A percentile compares a stretch with the other conserved stretches of the same genome.
Evolutionary conservation across 2,888 invertebrate species (phyloP).

Genomic region (Seira musarum): DNA sequence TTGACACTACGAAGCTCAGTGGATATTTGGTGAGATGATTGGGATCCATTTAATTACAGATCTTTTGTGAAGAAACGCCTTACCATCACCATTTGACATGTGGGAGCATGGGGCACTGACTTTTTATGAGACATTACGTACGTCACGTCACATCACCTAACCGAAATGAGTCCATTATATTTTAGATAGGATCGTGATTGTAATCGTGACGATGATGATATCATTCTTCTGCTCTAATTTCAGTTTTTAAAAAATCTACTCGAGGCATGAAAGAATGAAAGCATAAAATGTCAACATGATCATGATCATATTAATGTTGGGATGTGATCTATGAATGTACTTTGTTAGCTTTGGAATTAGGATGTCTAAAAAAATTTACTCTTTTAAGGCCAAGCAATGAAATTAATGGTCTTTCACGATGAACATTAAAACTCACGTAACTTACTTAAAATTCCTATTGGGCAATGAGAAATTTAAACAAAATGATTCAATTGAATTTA

Average conservation of each 20-base stretch:
- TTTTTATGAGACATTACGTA: too few relatives aligned
- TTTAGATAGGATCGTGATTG: too few relatives aligned
- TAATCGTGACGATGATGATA: conserved; percentile 5
- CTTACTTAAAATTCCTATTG: too few relatives aligned
- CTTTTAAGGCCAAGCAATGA: too few relatives aligned
- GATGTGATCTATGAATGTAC: too few relatives aligned
- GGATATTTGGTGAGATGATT: background rate
- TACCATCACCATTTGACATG: conserved; percentile 1
- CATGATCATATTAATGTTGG: background rate
- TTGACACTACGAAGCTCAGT: too few relatives aligned
- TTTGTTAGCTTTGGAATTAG: too few relatives aligned
- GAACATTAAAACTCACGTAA: too few relatives aligned
- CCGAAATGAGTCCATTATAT: background rate
- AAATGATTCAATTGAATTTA: too few relatives aligned
- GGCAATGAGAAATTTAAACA: too few relatives aligned
- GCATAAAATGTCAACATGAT: background rate
- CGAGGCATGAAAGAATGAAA: background rate
- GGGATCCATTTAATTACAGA: background rate
- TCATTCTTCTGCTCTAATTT: conserved; percentile 12
- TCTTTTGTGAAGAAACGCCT: background rate
- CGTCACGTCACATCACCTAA: background rate
- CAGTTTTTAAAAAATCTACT: background rate
- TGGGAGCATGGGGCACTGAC: background rate
- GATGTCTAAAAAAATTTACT: too few relatives aligned
- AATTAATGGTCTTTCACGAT: too few relatives aligned